Conservation (phyloP, 1,140 invertebrate species). For the Formica exsecta region DNA sequence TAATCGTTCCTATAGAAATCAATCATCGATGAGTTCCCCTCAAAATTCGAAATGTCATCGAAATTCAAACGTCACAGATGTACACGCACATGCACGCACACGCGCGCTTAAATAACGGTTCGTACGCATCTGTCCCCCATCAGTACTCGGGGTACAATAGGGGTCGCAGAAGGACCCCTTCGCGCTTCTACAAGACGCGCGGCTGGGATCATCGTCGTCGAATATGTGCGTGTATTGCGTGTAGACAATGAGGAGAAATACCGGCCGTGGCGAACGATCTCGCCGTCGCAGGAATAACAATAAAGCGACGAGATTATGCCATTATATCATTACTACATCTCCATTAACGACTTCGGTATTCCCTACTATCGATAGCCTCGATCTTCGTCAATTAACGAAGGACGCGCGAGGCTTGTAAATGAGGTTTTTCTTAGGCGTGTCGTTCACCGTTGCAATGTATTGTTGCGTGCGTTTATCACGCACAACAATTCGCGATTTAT, state of each 20-base stretch:
- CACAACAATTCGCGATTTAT: background rate
- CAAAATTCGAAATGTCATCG: slow-evolving; percentile 36
- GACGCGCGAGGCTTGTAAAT: background rate
- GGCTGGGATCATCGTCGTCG: slow-evolving; percentile 35
- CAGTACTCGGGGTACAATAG: slow-evolving; percentile 70
- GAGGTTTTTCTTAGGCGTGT: slow-evolving; percentile 25
- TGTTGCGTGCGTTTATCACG: background rate
- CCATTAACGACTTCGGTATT: background rate
- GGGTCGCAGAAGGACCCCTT: slow-evolving; percentile 63
- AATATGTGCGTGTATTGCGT: slow-evolving; percentile 8
- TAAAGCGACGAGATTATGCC: background rate
- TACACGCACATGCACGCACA: background rate
- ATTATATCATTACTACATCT: background rate
- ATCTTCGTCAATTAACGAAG: slow-evolving; percentile 31
- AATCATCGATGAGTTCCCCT: background rate
- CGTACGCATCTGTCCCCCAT: slow-evolving; percentile 79
- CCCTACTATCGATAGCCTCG: slow-evolving; percentile 24
- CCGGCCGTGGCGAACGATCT: background rate
- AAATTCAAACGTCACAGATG: slow-evolving; percentile 43
- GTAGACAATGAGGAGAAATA: slow-evolving; percentile 38
- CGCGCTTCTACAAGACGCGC: slow-evolving; percentile 30
- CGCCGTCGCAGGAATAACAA: background rate
- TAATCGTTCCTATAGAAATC: background rate
- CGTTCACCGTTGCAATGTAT: background rate
- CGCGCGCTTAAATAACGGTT: slow-evolving; percentile 75